Percentiles rank a stretch among this genome's conserved stretches.
Conservation (phyloP, 1,140 invertebrate species). For the Drosophila carrolli region DNA sequence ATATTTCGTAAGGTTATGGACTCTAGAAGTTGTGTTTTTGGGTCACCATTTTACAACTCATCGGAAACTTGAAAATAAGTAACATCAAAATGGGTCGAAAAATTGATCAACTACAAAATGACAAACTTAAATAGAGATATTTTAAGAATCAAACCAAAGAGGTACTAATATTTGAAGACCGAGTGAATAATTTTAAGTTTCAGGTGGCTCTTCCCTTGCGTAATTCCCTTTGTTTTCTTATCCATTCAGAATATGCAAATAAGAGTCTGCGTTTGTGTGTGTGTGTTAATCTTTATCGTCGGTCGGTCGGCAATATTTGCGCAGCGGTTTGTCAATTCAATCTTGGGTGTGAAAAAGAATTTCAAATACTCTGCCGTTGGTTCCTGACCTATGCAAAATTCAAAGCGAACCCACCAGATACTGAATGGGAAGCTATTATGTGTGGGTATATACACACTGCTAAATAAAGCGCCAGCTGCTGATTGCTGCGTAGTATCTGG, state of each 20-base stretch:
- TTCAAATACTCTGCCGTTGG: slow-evolving; percentile 21
- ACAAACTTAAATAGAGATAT: too few relatives aligned
- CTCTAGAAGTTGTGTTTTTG: too few relatives aligned
- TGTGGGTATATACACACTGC: slow-evolving; percentile 1
- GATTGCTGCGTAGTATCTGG: slow-evolving; percentile 60
- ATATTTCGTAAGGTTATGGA: too few relatives aligned
- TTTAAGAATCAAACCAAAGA: too few relatives aligned
- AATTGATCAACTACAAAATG: too few relatives aligned
- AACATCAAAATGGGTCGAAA: too few relatives aligned
- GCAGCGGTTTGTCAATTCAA: slow-evolving; percentile 44
- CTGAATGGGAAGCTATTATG: slow-evolving; percentile 16
- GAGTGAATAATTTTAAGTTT: not conserved
- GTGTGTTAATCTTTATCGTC: slow-evolving; percentile 15
- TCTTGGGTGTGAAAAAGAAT: slow-evolving; percentile 3
- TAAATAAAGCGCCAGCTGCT: slow-evolving; percentile 22
- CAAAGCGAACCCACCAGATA: slow-evolving; percentile 1
- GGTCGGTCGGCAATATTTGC: slow-evolving; percentile 45
- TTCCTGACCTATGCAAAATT: slow-evolving; percentile 32
- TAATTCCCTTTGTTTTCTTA: not conserved
- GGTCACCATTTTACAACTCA: too few relatives aligned
- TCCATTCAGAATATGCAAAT: slow-evolving; percentile 23
- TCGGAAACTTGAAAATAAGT: too few relatives aligned
- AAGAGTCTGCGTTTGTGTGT: slow-evolving; percentile 4
- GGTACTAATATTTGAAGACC: too few relatives aligned
- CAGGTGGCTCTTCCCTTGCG: not conserved